Evolutionary conservation across 2,888 invertebrate species (phyloP).

Genomic region (Temnothorax ravouxi): DNA sequence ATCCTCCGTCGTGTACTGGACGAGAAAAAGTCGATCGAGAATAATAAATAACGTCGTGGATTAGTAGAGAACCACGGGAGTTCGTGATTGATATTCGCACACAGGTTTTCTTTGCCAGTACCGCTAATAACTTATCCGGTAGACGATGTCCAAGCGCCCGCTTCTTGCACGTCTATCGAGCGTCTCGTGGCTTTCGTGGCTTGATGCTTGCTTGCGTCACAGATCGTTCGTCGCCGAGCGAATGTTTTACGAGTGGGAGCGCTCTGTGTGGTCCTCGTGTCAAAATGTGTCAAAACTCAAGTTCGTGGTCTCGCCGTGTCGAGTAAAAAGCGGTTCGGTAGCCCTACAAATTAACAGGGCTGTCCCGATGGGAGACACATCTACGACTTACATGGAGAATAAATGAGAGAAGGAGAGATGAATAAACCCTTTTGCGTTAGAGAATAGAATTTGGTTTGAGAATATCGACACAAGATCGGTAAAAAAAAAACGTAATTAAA

Average conservation of each 20-base stretch:
- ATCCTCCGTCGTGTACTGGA: conserved; percentile 49
- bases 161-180: conserved; percentile 83
- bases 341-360: conserved; percentile 82
- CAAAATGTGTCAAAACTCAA: conserved; percentile 86
- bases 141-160: conserved; percentile 76
- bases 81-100: conserved; percentile 81
- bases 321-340: conserved; percentile 80
- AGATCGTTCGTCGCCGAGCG: conserved; percentile 55
- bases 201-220: conserved; percentile 55
- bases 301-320: conserved; percentile 77
- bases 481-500: neutral
- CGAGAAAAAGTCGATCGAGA: conserved; percentile 70
- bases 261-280: conserved; percentile 85
- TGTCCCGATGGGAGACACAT: conserved; percentile 46
- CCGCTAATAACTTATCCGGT: conserved; percentile 85
- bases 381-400: neutral
- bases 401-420: conserved; percentile 1
- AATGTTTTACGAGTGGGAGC: conserved; percentile 81
- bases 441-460: conserved; percentile 8
- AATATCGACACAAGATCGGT: neutral
- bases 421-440: neutral
- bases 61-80: conserved; percentile 60
- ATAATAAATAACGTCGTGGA: conserved; percentile 76
- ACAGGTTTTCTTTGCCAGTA: conserved; percentile 71
- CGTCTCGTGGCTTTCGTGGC: conserved; percentile 59